Evolutionary conservation across 2,888 invertebrate genomes (phyloP), one percentile per base, ranked within the genome.

Genomic region (Melanchra persicariae): DNA sequence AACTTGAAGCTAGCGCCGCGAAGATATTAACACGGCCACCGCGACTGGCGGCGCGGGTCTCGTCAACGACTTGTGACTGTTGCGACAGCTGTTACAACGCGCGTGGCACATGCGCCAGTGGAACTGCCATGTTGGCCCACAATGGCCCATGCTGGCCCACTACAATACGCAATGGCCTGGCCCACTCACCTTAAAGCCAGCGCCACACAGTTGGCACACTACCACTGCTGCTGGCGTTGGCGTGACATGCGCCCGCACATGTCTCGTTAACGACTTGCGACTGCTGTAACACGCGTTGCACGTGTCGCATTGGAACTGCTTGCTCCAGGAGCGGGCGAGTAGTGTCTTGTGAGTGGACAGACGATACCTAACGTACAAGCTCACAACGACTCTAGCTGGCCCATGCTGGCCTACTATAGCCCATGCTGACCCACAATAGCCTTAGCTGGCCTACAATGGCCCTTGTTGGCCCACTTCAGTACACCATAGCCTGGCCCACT

Each of bases 181-280:
- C 4, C 1, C 8, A 40, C 57, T 61, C 69, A 94, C 95, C 92
- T 93, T 94, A 74, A 94, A 95, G 30, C 80, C 87, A 2, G 83
- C 90, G 0, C 95, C 95, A 30, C 95, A 95, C 0, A 91, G 66
- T 51, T 94, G 93, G 34, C 95, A 95, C 0, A 94, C 85, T 0
- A 90, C 91, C 3, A 78, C 40, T 19, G 82, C 83, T 0, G 60
- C 59, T 0, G 70, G 70, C n/a, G n/a, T n/a, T n/a, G 72, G 72
- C 1, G 58, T 58, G 0, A 64, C 81, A 51, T 91, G 93, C 0
- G 74, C 70, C 0, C 84, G 72, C 2, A 83, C 61, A 40, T 94
- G 94, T 5, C 90, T 70, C 1, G 87, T 75, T 0, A 93, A 70
- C 0, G 90, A 88, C 68, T 90, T 90, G 3, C 88, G 74, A 17